Evolutionary conservation across 1,140 invertebrate species (phyloP), one percentile per base, ranked within the genome.

Genomic region (Drosophila obscura): DNA sequence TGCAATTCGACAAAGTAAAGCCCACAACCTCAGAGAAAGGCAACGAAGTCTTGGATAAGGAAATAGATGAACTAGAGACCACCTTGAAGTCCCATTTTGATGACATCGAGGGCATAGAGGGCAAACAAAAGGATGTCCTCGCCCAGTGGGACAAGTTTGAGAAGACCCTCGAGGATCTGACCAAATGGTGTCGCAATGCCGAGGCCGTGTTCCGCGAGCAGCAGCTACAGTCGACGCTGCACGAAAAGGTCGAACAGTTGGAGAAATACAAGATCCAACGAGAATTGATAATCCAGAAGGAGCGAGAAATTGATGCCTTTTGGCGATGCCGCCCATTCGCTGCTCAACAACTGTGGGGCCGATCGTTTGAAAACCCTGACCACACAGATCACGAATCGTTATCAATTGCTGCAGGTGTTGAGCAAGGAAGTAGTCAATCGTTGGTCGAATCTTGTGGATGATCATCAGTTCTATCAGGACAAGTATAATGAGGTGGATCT

Each of bases 141-240:
- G 94, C 95, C 48, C 95, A 96, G 91, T 99, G 98, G 98, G 94
- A 95, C 65, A 95, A 96, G 61, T 98, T 98, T 92, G 97, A 99
- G 90, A 93, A 94, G 43, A 94, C 95, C 39, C 93, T 97, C 28
- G 96, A 98, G 72, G 92, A 93, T 9, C 94, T 97, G 31, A 95
- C 95, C 5, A 95, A 96, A 73, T 99, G 97, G 97, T 96, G 98
- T 59, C 95, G 96, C 79, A 92, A 94, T 39, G 95, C 96, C 81
- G 98, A 99, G 93, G 93, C 94, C 26, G 94, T 95, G 24, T 96
- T 98, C 81, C 94, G 96, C 63, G 96, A 98, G 74, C 96, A 98
- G 92, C 95, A 95, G 57, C 92, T 98, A 1, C 95, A 97, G 81
- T 95, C 95, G 6, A 96, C 95, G 9, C 92, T 98, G 19, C 91